Conservation (phyloP, 2,113 vertebrate genomes). For the Lophochroa leadbeateri region DNA sequence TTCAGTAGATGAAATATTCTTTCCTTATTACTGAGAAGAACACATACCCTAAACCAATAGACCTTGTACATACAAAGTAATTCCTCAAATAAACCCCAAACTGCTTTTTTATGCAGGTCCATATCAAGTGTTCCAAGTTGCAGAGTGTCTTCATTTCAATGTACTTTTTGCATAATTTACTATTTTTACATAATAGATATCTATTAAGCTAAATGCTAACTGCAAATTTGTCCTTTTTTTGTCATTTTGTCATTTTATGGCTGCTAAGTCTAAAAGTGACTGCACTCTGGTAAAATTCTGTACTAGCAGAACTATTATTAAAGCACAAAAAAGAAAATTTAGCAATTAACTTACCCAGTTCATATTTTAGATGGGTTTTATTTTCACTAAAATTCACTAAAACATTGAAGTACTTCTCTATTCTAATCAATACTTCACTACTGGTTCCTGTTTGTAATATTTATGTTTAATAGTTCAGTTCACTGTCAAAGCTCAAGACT, state of each 20-base stretch:
- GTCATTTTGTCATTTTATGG: not conserved
- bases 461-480: not conserved
- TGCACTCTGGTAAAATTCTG: not conserved
- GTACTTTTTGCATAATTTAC: not conserved
- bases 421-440: not conserved
- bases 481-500: not conserved
- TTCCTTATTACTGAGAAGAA: not conserved
- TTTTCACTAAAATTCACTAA: not conserved
- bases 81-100: not conserved
- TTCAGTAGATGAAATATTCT: not conserved
- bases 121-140: not conserved
- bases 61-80: not conserved
- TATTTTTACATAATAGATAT: not conserved
- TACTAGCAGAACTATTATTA: not conserved
- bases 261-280: not conserved
- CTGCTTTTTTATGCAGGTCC: not conserved
- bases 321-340: not conserved
- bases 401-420: not conserved
- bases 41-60: not conserved
- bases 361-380: not conserved
- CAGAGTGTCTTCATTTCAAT: not conserved
- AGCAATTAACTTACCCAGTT: not conserved
- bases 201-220: not conserved
- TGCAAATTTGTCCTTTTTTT: not conserved
- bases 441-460: not conserved